A percentile compares a stretch with the other conserved stretches of the same genome.
These are phyloP conservation scores for Brachionus sp. DNA, from an alignment of 1,140 invertebrate genomes.

Conservation along the genomic window DNA sequence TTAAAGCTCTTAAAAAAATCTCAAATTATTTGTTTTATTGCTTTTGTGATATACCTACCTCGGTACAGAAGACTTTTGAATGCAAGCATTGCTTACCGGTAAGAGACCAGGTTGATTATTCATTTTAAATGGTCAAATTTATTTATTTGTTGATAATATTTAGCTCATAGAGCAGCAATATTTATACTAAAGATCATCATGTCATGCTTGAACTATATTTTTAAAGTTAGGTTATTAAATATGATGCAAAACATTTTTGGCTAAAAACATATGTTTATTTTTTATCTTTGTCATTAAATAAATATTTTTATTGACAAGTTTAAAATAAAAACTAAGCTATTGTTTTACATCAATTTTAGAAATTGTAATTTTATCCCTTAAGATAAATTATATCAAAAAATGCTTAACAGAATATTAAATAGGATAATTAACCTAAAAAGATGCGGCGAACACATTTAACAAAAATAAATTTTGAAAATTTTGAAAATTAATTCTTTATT, in stretches of 20 bases:
- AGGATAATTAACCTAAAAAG: background rate
- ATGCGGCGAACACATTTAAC: background rate
- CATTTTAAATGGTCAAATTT: background rate
- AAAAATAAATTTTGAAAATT: background rate
- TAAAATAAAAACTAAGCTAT: background rate
- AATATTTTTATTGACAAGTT: background rate
- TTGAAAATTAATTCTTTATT: background rate
- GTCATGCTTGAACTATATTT: background rate
- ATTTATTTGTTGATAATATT: background rate
- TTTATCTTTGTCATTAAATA: background rate
- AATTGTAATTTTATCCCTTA: background rate
- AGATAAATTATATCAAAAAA: background rate
- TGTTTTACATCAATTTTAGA: background rate
- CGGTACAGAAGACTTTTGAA: background rate
- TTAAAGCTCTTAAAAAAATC: background rate
- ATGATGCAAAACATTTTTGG: background rate
- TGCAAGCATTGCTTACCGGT: background rate
- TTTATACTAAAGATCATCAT: background rate
- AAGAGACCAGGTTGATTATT: background rate
- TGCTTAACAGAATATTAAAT: background rate
- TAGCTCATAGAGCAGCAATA: background rate
- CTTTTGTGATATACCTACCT: background rate
- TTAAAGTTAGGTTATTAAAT: background rate
- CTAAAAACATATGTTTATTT: background rate
- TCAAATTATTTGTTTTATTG: background rate